Base-by-base conservation (phyloP, 1,140 invertebrate genomes). In the Macrosteles quadrilineatus region DNA sequence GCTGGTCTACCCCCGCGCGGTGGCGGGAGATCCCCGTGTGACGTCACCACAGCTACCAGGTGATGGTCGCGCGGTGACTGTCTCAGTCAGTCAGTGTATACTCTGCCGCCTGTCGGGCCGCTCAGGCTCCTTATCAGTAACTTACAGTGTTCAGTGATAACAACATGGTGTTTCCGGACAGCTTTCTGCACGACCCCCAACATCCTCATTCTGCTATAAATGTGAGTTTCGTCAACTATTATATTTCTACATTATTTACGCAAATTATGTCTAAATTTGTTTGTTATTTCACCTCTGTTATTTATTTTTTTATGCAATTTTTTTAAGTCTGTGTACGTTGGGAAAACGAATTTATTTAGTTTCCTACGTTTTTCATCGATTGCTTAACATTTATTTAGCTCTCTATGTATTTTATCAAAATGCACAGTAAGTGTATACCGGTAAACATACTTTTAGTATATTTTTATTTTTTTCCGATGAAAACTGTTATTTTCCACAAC, bases 151-250 rank as follows among this genome's bases (percentile, higher is more conserved):
- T 59, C 12, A 29, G 21, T 59, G 55, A 11, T 59, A 59, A 14
- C 19, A 19, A 21, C 47, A 53, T 59, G 55, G 55, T 59, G 55
- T 59, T 59, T 23, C 55, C 55, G 55, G 55, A 59, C 55, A 12
- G 23, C 32, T 36, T 14, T 36, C 32, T 36, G 32, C 32, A 36
- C 4, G 14, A 4, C 32, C 4, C 32, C 32, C 32, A 36, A 14
- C n/a, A n/a, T n/a, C 14, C 32, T 36, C 32, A 36, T 36, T 36
- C 32, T 50, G 21, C 47, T 21, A 50, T 50, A 4, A 19, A 50
- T 11, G 47, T 50, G 21, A 50, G 47, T 50, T 14, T 36, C n/a
- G n/a, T n/a, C n/a, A n/a, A 40, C 36, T 9, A 17, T 40, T 6
- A 9, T 40, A 40, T 40, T 40, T 9, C 36, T 9, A 9, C 36